Evolutionary conservation across 2,113 vertebrate genomes (phyloP), one percentile per base, ranked within the genome.

Genomic region (Proteles cristata): DNA sequence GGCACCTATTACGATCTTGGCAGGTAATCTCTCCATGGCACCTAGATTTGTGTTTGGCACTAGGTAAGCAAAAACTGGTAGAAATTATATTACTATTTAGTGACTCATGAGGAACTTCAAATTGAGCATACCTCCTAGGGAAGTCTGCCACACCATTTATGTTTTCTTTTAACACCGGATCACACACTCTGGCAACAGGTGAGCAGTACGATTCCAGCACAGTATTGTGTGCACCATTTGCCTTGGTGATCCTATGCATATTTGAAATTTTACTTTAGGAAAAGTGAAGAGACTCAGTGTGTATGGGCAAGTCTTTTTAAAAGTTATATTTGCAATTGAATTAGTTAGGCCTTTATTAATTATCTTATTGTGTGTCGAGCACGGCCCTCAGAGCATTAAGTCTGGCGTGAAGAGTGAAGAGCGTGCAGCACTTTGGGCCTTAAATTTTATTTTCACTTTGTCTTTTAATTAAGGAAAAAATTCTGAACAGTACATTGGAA

Each of bases 381-480:
- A 53, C 9, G 23, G 11, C 28, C 48, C 35, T 82, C 35, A 53
- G 69, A 65, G 25, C 58, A 19, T 45, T 53, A 81, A 26, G 50
- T 39, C 65, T 58, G 50, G 17, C 16, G 7, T 35, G 66, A 95
- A 90, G 83, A n/a, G 25, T 50, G 35, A 83, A 79, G 14, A 61
- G 55, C 19, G 4, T 61, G 31, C 23, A 31, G 28, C 23, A 86
- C 0, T 0, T 33, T n/a, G 48, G 11, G 8, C 31, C 45, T 88
- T 82, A 63, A 73, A 23, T 11, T 28, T 83, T 77, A 84, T 66
- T 58, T 69, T 83, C 88, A 4, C 55, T 63, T 90, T 80, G 4
- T 39, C 86, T 94, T 92, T 73, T 86, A 71, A 82, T 68, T 73
- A 76, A 88, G 80, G 94, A 88, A 85, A 88, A 48, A 80, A 55